These are phyloP conservation scores for Polyodon spathula DNA, from an alignment of 2,113 vertebrate species.

Conservation along the genomic window DNA sequence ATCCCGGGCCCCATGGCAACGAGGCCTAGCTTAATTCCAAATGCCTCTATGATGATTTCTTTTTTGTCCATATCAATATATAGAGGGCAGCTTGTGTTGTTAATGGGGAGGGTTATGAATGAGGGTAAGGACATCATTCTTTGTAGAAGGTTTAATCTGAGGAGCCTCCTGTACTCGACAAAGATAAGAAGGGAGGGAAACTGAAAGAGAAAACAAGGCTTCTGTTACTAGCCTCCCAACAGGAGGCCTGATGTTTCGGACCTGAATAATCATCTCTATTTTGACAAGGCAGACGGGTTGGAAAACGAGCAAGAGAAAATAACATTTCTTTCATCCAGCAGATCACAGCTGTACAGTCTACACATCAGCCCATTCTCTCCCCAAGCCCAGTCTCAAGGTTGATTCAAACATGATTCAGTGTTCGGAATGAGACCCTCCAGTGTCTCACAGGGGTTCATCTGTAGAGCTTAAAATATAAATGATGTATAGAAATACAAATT, in stretches of 20 bases:
- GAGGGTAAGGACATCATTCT: conserved; percentile 45
- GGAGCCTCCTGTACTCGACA: conserved; percentile 34
- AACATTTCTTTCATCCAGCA: conserved; percentile 55
- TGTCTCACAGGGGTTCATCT: conserved; percentile 29
- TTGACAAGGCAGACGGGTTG: conserved; percentile 15
- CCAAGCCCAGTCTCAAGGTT: conserved; percentile 13
- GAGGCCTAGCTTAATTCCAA: conserved; percentile 22
- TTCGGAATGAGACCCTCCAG: conserved; percentile 35
- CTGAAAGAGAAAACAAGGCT: conserved; percentile 4
- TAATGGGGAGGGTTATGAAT: conserved; percentile 46
- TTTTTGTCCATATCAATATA: conserved; percentile 35
- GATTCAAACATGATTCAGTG: conserved; percentile 46
- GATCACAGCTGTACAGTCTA: conserved; percentile 53
- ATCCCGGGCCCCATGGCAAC: conserved; percentile 69
- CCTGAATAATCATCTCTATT: neutral
- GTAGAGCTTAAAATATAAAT: conserved; percentile 25
- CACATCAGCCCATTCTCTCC: conserved; percentile 38
- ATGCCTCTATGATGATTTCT: conserved; percentile 24
- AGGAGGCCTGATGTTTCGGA: neutral
- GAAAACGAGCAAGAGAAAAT: conserved; percentile 22
- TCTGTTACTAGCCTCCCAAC: neutral
- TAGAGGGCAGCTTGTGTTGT: conserved; percentile 44
- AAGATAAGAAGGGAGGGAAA: conserved; percentile 2
- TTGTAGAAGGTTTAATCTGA: conserved; percentile 32
- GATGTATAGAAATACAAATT: too few species aligned